Conservation (phyloP, 2,888 invertebrate species). For the Caenorhabditis macrosperma region DNA sequence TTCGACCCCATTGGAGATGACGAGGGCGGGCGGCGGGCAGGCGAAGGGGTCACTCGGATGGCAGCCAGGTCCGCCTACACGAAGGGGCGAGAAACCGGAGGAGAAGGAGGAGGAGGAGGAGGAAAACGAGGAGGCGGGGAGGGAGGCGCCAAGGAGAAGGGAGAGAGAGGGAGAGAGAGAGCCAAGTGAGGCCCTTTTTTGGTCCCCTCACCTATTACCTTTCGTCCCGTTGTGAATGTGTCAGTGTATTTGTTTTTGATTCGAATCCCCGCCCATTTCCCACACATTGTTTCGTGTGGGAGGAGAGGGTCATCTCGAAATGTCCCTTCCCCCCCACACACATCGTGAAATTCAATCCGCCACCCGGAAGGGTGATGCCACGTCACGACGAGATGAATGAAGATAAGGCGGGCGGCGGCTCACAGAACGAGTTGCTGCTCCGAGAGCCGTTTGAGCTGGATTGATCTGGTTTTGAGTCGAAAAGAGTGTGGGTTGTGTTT, state of each 20-base stretch:
- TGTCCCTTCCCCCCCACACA: not conserved
- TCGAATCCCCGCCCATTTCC: not conserved
- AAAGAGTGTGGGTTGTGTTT: too few species aligned
- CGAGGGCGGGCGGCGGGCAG: slow-evolving; percentile 17
- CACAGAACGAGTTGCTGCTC: too few species aligned
- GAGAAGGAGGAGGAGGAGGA: slow-evolving; percentile 11
- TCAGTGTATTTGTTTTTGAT: slow-evolving; percentile 43
- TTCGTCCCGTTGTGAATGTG: too few species aligned
- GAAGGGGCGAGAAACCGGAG: slow-evolving; percentile 36
- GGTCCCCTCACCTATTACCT: slow-evolving; percentile 24
- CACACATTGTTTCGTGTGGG: slow-evolving; percentile 10
- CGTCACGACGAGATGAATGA: not conserved
- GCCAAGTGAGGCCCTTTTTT: slow-evolving; percentile 42
- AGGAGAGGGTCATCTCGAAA: not conserved
- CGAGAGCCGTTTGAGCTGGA: too few species aligned
- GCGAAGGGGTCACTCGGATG: slow-evolving; percentile 49
- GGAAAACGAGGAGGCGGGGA: not conserved
- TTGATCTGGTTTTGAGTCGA: too few species aligned
- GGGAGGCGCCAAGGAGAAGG: not conserved
- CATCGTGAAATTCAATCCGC: not conserved
- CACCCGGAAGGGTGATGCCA: not conserved
- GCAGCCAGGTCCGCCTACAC: slow-evolving; percentile 52
- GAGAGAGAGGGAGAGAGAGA: too few species aligned
- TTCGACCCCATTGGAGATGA: slow-evolving; percentile 32
- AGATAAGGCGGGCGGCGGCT: too few species aligned